Evolutionary conservation across 2,113 vertebrate genomes (phyloP).

Genomic region (Pachypanchax playfairii): DNA sequence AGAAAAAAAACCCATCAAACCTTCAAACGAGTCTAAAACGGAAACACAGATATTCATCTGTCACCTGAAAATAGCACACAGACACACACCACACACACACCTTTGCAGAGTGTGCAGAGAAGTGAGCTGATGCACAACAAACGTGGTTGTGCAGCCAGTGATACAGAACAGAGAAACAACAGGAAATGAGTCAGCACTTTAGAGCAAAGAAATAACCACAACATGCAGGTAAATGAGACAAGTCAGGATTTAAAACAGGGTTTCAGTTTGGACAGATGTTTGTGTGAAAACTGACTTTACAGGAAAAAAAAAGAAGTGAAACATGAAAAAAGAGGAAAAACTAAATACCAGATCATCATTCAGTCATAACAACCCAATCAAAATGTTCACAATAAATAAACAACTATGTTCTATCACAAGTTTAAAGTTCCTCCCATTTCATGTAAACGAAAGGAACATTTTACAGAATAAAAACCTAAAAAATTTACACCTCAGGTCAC

Average conservation of each 20-base stretch:
- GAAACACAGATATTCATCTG: slow-evolving; percentile 23
- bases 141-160: slow-evolving; percentile 23
- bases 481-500: too few relatives aligned
- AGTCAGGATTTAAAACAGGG: not conserved
- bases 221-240: not conserved
- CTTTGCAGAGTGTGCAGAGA: slow-evolving; percentile 16
- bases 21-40: slow-evolving; percentile 4
- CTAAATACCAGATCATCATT: too few relatives aligned
- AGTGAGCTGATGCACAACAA: slow-evolving; percentile 22
- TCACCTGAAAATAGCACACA: slow-evolving; percentile 19
- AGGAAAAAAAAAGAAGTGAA: too few relatives aligned
- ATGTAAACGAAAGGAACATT: too few relatives aligned
- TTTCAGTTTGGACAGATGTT: not conserved
- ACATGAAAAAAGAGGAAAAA: too few relatives aligned
- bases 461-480: too few relatives aligned
- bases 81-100: slow-evolving; percentile 25
- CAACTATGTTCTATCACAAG: too few relatives aligned
- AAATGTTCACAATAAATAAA: too few relatives aligned
- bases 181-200: slow-evolving; percentile 60
- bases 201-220: slow-evolving; percentile 10
- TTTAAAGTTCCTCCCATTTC: too few relatives aligned
- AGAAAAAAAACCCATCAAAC: not conserved
- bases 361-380: too few relatives aligned
- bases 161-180: slow-evolving; percentile 2
- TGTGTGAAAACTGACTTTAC: not conserved